These are phyloP conservation scores for Erythrolamprus reginae DNA, from an alignment of 2,113 vertebrate genomes.

Conservation along the genomic window DNA sequence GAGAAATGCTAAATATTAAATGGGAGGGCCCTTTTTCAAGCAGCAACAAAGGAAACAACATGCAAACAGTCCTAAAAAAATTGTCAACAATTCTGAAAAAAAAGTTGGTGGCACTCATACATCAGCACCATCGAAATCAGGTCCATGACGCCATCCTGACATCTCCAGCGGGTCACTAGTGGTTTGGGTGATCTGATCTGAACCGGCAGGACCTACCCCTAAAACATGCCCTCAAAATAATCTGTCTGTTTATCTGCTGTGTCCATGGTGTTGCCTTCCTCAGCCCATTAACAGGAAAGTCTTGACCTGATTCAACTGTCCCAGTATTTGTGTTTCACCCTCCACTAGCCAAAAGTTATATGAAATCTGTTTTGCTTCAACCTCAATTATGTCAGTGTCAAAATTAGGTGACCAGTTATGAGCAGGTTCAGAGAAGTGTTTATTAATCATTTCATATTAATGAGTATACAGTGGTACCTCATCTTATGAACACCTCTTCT, in stretches of 20 bases:
- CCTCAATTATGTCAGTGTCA: not conserved
- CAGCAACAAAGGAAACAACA: too few relatives aligned
- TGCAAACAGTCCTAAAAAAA: too few relatives aligned
- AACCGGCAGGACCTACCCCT: too few relatives aligned
- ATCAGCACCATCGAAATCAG: too few relatives aligned
- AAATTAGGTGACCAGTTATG: not conserved
- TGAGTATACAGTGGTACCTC: too few relatives aligned
- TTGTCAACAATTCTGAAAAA: too few relatives aligned
- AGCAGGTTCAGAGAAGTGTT: not conserved
- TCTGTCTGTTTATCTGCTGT: not conserved
- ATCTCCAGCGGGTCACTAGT: too few relatives aligned
- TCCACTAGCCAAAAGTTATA: not conserved
- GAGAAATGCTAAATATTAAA: slow-evolving; percentile 36
- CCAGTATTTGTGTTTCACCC: not conserved
- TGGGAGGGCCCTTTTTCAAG: too few relatives aligned
- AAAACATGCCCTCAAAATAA: not conserved
- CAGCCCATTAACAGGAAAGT: not conserved
- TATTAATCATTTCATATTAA: not conserved
- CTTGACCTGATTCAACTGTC: not conserved
- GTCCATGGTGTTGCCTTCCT: not conserved
- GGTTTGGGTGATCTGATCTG: too few relatives aligned
- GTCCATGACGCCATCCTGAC: too few relatives aligned
- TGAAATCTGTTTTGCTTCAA: not conserved
- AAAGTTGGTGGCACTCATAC: too few relatives aligned
- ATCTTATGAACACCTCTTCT: too few relatives aligned